Conservation (phyloP, 2,888 invertebrate genomes). For the Diachrysia chrysitis region DNA sequence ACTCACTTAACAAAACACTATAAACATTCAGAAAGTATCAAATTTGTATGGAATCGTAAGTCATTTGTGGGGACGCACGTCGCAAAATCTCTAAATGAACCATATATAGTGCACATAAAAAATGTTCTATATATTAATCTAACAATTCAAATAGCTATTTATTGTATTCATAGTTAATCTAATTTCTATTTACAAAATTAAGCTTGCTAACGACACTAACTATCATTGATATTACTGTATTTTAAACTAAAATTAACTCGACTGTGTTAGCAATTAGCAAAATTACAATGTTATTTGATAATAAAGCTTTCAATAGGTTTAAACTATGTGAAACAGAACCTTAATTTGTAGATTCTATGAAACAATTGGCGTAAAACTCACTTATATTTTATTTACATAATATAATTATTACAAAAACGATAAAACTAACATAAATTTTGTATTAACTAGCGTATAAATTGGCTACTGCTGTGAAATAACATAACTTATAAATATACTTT, state of each 20-base stretch:
- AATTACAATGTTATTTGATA: slow-evolving; percentile 23
- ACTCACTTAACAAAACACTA: too few species aligned
- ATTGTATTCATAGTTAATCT: neutral
- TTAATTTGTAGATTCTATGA: neutral
- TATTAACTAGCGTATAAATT: too few species aligned
- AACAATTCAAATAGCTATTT: slow-evolving; percentile 1
- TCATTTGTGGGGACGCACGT: too few species aligned
- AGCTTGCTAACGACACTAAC: slow-evolving; percentile 19
- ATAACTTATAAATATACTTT: too few species aligned
- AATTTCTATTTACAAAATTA: neutral
- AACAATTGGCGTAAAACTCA: neutral
- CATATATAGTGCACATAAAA: neutral
- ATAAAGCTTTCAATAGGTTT: slow-evolving; percentile 18
- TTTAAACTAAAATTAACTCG: slow-evolving; percentile 30
- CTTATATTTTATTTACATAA: neutral
- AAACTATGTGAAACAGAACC: slow-evolving; percentile 1
- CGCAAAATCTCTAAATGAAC: too few species aligned
- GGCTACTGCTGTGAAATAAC: too few species aligned
- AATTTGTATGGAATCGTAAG: too few species aligned
- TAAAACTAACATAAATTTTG: too few species aligned
- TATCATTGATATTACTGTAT: slow-evolving; percentile 22
- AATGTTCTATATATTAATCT: too few species aligned
- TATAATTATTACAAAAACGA: neutral
- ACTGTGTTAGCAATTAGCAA: slow-evolving; percentile 29
- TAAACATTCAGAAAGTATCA: too few species aligned